These are phyloP conservation scores for Stenchaetothrips biformis DNA, from an alignment of 2,888 invertebrate species.

Conservation along the genomic window DNA sequence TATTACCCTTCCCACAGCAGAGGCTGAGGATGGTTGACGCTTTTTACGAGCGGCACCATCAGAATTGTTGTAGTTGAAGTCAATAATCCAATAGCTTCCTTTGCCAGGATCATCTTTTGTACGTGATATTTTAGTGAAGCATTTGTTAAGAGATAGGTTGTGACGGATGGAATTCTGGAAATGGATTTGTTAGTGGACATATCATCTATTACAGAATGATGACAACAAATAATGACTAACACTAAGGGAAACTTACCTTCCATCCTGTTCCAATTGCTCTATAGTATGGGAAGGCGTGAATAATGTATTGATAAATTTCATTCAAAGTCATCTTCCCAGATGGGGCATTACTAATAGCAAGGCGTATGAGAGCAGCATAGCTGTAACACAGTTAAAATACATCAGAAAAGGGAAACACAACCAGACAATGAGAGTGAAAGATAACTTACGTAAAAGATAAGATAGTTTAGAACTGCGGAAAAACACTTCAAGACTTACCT, in stretches of 20 bases:
- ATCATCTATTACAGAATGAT: conserved; percentile 3
- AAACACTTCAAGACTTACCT: conserved; percentile 47
- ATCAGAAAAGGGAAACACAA: neutral
- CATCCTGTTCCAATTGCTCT: conserved; percentile 64
- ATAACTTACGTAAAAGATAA: neutral
- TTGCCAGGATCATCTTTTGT: conserved; percentile 70
- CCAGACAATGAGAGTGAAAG: neutral
- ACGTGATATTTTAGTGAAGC: conserved; percentile 65
- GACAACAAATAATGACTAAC: neutral
- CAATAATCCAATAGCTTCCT: conserved; percentile 61
- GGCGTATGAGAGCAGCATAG: conserved; percentile 64
- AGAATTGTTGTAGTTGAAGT: conserved; percentile 53
- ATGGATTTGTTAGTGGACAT: neutral
- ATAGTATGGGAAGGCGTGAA: conserved; percentile 66
- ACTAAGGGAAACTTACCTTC: conserved; percentile 54
- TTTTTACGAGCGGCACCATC: conserved; percentile 53
- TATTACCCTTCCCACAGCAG: conserved; percentile 44
- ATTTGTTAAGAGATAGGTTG: conserved; percentile 66
- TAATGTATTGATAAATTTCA: conserved; percentile 69
- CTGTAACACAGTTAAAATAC: conserved; percentile 45
- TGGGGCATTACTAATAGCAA: conserved; percentile 62
- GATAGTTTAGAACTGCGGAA: neutral
- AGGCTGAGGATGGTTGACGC: neutral
- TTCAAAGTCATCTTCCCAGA: conserved; percentile 68
- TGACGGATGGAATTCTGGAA: conserved; percentile 68